Evolutionary conservation across 2,888 invertebrate genomes (phyloP).

Genomic region (Drosophila phalerata): DNA sequence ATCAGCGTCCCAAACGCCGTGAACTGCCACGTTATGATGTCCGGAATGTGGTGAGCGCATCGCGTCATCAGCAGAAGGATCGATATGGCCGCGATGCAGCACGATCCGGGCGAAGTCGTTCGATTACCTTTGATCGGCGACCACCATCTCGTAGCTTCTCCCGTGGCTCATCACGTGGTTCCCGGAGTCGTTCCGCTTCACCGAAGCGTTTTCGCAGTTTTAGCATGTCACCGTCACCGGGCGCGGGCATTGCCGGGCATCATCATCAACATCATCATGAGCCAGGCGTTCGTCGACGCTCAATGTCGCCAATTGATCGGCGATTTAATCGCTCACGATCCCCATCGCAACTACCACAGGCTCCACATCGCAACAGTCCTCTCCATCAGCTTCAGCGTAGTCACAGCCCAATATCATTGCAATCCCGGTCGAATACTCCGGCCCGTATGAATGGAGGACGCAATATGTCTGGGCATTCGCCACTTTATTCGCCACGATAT

Average conservation of each 20-base stretch:
- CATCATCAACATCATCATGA: constrained; percentile 36
- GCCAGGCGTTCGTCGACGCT: constrained; percentile 44
- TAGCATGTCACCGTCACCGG: constrained; percentile 83
- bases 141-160: constrained; percentile 81
- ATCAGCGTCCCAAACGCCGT: constrained; percentile 88
- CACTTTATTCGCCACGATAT: constrained; percentile 78
- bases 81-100: constrained; percentile 92
- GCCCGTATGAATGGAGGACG: constrained; percentile 72
- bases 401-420: constrained; percentile 72
- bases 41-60: constrained; percentile 89
- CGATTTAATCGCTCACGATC: constrained; percentile 73
- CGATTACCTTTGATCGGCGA: constrained; percentile 67
- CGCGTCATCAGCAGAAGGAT: constrained; percentile 88
- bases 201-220: constrained; percentile 78
- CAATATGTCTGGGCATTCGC: constrained; percentile 55
- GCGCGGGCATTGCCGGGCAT: constrained; percentile 33
- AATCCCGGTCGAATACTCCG: constrained; percentile 82
- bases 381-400: constrained; percentile 48
- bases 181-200: constrained; percentile 75
- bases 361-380: constrained; percentile 23
- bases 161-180: constrained; percentile 53
- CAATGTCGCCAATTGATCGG: constrained; percentile 57
- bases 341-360: constrained; percentile 31
- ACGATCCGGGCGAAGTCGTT: constrained; percentile 84
- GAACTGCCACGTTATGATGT: constrained; percentile 94